Evolutionary conservation across 2,113 vertebrate genomes (phyloP).

Genomic region (Trematocara macrostoma): DNA sequence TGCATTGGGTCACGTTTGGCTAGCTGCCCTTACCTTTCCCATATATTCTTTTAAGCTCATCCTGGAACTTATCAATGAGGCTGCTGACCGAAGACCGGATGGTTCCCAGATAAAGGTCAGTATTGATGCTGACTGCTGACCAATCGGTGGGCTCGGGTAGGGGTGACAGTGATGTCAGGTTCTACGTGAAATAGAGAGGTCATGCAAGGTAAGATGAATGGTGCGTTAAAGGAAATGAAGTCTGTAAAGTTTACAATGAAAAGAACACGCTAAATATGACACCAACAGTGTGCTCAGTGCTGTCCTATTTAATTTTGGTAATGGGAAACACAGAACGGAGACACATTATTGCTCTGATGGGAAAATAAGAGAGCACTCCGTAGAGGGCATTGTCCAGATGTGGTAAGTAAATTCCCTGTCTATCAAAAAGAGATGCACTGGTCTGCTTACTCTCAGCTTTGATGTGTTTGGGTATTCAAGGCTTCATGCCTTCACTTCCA

Average conservation of each 20-base stretch:
- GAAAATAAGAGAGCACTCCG: not conserved
- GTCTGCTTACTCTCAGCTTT: not conserved
- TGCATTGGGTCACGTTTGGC: not conserved
- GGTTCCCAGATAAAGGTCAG: conserved; percentile 68
- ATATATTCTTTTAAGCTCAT: conserved; percentile 68
- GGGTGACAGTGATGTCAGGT: conserved; percentile 26
- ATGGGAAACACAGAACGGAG: not conserved
- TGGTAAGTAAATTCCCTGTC: not conserved
- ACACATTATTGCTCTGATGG: not conserved
- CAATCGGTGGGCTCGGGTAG: conserved; percentile 64
- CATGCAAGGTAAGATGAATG: not conserved
- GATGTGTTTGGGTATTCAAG: not conserved
- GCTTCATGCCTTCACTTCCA: not conserved
- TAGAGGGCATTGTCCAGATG: not conserved
- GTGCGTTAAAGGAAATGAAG: not conserved
- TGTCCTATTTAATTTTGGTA: not conserved
- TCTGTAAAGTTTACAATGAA: not conserved
- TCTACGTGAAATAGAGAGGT: conserved; percentile 22
- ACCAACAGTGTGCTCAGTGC: not conserved
- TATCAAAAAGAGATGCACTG: not conserved
- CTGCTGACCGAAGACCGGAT: conserved; percentile 65
- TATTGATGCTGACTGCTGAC: conserved; percentile 68
- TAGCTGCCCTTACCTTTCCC: conserved; percentile 60
- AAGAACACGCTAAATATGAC: not conserved
- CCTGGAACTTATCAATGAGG: conserved; percentile 66